Percentiles rank a stretch among this genome's conserved stretches.
Conservation (phyloP, 92 coral and sea anemone species). For the Porites divaricata region DNA sequence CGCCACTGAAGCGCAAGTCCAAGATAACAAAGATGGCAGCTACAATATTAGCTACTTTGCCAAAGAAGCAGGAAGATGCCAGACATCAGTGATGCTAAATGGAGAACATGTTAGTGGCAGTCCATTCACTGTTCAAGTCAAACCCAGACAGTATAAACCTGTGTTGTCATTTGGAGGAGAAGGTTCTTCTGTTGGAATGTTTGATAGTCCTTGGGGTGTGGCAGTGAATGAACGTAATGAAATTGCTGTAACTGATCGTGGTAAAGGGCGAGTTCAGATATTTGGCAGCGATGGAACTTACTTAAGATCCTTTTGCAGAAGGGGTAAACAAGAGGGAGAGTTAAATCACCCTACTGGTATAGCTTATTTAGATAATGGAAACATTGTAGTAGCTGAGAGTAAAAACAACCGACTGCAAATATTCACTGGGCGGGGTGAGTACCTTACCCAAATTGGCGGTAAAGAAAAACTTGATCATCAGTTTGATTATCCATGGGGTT, state of each 20-base stretch:
- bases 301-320: slow-evolving; percentile 29
- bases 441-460: slow-evolving; percentile 33
- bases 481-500: neutral
- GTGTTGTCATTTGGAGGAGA: slow-evolving; percentile 24
- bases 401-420: slow-evolving; percentile 36
- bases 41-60: slow-evolving; percentile 34
- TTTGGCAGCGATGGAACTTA: slow-evolving; percentile 31
- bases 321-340: slow-evolving; percentile 28
- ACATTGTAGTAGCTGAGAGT: slow-evolving; percentile 45
- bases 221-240: slow-evolving; percentile 21
- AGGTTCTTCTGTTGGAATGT: slow-evolving; percentile 11
- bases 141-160: slow-evolving; percentile 45
- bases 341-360: slow-evolving; percentile 45
- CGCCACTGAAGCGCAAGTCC: neutral
- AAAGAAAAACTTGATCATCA: slow-evolving; percentile 39
- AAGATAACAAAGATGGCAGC: slow-evolving; percentile 36
- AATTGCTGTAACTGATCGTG: slow-evolving; percentile 28
- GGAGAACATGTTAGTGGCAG: slow-evolving; percentile 35
- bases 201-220: slow-evolving; percentile 17
- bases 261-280: slow-evolving; percentile 8
- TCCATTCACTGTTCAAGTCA: slow-evolving; percentile 38
- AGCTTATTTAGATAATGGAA: slow-evolving; percentile 23
- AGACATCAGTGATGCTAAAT: slow-evolving; percentile 20
- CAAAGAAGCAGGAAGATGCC: slow-evolving; percentile 17
- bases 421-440: slow-evolving; percentile 36